Percentiles rank a stretch among this genome's conserved stretches.
phyloP scores from a whole-genome alignment of 2,888 invertebrate species.

The Fragum sueziense region DNA sequence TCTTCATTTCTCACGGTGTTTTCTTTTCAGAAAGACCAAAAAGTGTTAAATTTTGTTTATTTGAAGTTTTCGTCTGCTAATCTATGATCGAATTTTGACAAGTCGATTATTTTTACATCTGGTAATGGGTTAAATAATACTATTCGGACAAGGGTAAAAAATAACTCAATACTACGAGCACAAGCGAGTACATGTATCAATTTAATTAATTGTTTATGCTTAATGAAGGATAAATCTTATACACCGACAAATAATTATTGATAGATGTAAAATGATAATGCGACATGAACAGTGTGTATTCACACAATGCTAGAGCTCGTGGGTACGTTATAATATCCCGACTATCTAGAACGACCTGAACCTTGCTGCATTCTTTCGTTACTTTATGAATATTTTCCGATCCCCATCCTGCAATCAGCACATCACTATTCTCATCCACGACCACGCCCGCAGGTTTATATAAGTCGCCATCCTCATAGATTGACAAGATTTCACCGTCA shows the following conservation, averaged over 20 bases:
- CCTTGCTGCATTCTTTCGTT: neutral
- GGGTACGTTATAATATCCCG: slow-evolving; percentile 16
- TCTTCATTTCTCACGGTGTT: slow-evolving; percentile 7
- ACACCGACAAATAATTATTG: slow-evolving; percentile 17
- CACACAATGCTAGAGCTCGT: neutral
- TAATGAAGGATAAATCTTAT: neutral
- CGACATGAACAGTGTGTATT: neutral
- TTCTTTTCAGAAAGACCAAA: neutral
- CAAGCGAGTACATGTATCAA: neutral
- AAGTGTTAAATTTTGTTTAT: neutral
- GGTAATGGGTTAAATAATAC: neutral
- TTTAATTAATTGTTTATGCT: neutral
- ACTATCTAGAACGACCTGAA: neutral
- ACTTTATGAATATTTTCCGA: slow-evolving; percentile 20
- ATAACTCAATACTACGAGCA: neutral
- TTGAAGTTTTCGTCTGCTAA: neutral
- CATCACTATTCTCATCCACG: neutral
- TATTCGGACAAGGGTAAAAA: neutral
- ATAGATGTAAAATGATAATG: slow-evolving; percentile 23
- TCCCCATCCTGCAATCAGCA: slow-evolving; percentile 12
- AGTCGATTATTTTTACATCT: neutral
- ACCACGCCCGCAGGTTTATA: slow-evolving; percentile 6
- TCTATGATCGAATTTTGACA: neutral
- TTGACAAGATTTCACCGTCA: neutral
- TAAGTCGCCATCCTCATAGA: neutral